phyloP scores from a whole-genome alignment of 2,113 vertebrate species.

The Trematocara unimaculatum region DNA sequence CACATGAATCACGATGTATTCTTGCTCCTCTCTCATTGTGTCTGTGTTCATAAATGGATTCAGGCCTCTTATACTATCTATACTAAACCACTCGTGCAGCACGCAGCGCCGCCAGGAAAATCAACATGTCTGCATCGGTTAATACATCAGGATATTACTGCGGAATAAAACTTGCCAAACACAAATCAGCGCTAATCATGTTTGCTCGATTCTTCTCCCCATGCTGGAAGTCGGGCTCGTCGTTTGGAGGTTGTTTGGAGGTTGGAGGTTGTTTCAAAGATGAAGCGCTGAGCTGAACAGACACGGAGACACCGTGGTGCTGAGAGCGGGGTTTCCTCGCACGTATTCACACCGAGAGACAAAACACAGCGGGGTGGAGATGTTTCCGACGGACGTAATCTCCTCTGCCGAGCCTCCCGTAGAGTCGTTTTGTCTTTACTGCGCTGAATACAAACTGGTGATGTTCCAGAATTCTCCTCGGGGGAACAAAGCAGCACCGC shows the following conservation, averaged over 20 bases:
- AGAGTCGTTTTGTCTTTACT: neutral
- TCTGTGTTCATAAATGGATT: neutral
- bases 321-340: neutral
- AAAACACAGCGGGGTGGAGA: neutral
- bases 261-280: neutral
- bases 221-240: rapidly evolving
- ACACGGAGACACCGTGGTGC: neutral
- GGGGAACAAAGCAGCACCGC: neutral
- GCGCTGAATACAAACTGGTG: neutral
- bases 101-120: neutral
- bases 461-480: neutral
- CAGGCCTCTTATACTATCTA: neutral
- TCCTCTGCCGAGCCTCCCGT: neutral
- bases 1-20: neutral
- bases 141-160: neutral
- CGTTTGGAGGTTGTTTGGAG: neutral
- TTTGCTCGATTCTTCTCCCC: neutral
- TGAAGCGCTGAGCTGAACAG: neutral
- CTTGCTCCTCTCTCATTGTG: neutral
- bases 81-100: neutral
- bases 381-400: neutral
- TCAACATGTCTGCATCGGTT: neutral
- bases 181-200: neutral
- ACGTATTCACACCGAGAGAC: neutral
- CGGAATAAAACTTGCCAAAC: neutral